Conservation (phyloP, 1,140 invertebrate species). For the Calephelis nemesis region DNA sequence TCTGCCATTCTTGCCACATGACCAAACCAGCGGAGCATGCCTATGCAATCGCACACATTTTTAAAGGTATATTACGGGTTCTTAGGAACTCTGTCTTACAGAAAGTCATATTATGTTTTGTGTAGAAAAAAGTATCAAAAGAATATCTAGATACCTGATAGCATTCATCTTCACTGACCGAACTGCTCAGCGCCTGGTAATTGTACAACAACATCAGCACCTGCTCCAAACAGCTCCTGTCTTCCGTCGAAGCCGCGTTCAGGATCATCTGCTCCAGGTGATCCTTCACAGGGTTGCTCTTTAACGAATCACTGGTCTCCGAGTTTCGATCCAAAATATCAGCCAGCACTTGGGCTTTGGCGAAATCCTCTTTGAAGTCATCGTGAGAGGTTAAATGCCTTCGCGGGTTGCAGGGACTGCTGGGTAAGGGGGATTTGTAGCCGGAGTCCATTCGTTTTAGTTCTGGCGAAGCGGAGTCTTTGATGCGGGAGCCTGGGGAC, state of each 20-base stretch:
- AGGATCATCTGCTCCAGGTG: constrained; percentile 72
- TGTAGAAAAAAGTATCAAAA: too few relatives aligned
- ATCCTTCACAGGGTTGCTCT: constrained; percentile 69
- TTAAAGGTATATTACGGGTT: too few relatives aligned
- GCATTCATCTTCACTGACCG: constrained; percentile 74
- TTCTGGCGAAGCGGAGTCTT: constrained; percentile 76
- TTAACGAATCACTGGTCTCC: constrained; percentile 66
- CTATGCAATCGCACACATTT: too few relatives aligned
- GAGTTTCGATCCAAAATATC: constrained; percentile 65
- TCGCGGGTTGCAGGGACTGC: constrained; percentile 64
- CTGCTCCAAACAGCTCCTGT: constrained; percentile 80
- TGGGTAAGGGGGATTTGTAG: constrained; percentile 74
- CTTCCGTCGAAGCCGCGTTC: constrained; percentile 74
- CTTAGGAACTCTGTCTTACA: too few relatives aligned
- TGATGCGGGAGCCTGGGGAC: constrained; percentile 75
- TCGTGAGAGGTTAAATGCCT: constrained; percentile 59
- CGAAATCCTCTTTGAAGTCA: constrained; percentile 71
- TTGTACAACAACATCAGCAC: constrained; percentile 80
- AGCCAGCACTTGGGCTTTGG: constrained; percentile 65
- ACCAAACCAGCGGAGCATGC: too few relatives aligned
- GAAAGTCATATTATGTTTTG: too few relatives aligned
- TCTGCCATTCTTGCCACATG: too few relatives aligned
- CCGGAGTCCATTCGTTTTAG: constrained; percentile 77
- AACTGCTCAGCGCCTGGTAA: constrained; percentile 77
- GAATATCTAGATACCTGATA: constrained; percentile 52